Evolutionary conservation across 2,888 invertebrate genomes (phyloP).

Genomic region (Trichopria drosophilae): DNA sequence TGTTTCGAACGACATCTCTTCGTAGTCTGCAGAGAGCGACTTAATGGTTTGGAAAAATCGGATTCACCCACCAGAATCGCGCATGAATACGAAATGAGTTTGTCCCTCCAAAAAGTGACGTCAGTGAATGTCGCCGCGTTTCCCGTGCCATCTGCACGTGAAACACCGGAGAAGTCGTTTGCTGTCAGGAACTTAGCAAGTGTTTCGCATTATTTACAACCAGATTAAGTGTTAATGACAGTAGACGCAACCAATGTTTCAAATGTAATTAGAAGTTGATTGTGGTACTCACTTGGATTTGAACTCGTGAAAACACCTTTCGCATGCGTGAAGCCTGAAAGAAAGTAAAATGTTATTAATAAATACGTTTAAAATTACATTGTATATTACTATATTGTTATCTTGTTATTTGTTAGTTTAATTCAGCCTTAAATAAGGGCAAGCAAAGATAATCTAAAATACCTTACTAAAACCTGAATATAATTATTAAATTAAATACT

Average conservation of each 20-base stretch:
- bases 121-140: constrained; percentile 37
- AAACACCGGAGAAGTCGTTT: constrained; percentile 25
- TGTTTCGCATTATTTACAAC: no score
- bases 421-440: no score
- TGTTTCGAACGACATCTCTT: constrained; percentile 52
- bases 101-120: constrained; percentile 44
- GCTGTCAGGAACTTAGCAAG: no score
- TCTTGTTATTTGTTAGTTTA: no score
- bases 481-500: no score
- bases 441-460: no score
- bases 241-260: no score
- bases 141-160: constrained; percentile 36
- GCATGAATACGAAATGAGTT: constrained; percentile 56
- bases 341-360: constrained; percentile 32
- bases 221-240: no score
- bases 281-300: constrained; percentile 49
- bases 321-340: constrained; percentile 53
- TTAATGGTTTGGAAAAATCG: constrained; percentile 58
- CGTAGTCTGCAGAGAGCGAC: constrained; percentile 42
- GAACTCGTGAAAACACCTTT: constrained; percentile 52
- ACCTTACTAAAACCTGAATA: no score
- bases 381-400: no score
- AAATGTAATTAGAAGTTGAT: no score
- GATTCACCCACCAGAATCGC: constrained; percentile 48
- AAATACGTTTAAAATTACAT: no score